phyloP scores from a whole-genome alignment of 2,888 invertebrate genomes.

The Drosophila cracens region DNA sequence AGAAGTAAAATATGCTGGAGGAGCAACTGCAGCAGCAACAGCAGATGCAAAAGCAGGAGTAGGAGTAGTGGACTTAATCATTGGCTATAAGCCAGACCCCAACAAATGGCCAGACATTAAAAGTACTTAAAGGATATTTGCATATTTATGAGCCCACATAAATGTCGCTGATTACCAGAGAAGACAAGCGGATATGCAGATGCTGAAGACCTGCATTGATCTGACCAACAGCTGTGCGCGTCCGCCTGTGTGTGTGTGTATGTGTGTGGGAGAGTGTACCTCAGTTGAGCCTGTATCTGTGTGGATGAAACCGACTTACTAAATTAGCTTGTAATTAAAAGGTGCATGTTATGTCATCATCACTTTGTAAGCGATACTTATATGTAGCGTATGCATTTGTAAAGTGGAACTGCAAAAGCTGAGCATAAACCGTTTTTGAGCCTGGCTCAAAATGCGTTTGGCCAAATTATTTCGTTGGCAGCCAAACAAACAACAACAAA shows the following conservation, averaged over 20 bases:
- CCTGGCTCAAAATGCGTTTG: constrained; percentile 14
- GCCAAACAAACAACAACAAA: background rate
- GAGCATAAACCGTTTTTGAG: constrained; percentile 43
- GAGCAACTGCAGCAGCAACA: constrained; percentile 1
- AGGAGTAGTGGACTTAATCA: constrained; percentile 12
- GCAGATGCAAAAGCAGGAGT: background rate
- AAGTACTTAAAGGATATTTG: constrained; percentile 82
- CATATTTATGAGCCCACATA: constrained; percentile 81
- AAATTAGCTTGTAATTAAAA: constrained; percentile 70
- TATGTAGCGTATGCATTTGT: constrained; percentile 12
- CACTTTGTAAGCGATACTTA: constrained; percentile 16
- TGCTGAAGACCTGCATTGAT: constrained; percentile 4
- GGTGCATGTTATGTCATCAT: background rate
- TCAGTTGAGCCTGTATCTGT: background rate
- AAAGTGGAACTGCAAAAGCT: constrained; percentile 29
- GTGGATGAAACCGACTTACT: constrained; percentile 4
- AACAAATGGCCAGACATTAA: constrained; percentile 77
- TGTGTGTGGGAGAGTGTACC: background rate
- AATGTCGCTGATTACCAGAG: constrained; percentile 72
- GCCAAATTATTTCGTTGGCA: background rate
- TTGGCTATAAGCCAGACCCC: constrained; percentile 58
- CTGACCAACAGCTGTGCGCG: constrained; percentile 3
- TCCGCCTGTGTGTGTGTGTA: background rate
- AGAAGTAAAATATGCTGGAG: background rate
- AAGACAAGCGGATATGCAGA: constrained; percentile 8